Conservation (phyloP, 2,888 invertebrate species). For the Choristoneura rosaceana region DNA sequence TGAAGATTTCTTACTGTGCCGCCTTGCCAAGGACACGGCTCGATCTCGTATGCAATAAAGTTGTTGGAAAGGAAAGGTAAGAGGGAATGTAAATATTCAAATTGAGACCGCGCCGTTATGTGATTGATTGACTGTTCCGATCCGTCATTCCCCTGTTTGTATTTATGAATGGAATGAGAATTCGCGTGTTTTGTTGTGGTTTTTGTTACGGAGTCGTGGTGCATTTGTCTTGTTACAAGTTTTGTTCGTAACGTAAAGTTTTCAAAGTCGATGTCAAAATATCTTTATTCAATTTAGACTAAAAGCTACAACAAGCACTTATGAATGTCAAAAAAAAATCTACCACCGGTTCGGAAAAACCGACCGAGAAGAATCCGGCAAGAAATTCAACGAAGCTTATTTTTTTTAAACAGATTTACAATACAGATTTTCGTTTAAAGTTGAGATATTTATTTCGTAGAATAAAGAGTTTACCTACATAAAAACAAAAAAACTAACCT, state of each 20-base stretch:
- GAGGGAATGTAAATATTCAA: conserved; percentile 37
- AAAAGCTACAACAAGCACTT: no score
- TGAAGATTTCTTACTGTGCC: conserved; percentile 8
- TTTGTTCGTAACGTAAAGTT: not conserved
- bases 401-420: no score
- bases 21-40: conserved; percentile 22
- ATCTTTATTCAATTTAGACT: no score
- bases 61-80: conserved; percentile 33
- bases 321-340: no score
- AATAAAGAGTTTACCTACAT: no score
- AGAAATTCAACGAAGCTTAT: no score
- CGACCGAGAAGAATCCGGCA: no score
- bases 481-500: no score
- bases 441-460: no score
- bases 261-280: not conserved
- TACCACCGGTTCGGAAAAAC: no score
- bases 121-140: conserved; percentile 38
- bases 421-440: no score
- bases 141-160: conserved; percentile 17
- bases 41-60: conserved; percentile 39
- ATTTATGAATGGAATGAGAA: conserved; percentile 24
- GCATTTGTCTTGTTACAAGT: not conserved
- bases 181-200: not conserved
- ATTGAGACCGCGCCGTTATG: conserved; percentile 33
- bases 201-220: not conserved